phyloP scores from a whole-genome alignment of 1,140 invertebrate genomes.

The Drosophila pandora region DNA sequence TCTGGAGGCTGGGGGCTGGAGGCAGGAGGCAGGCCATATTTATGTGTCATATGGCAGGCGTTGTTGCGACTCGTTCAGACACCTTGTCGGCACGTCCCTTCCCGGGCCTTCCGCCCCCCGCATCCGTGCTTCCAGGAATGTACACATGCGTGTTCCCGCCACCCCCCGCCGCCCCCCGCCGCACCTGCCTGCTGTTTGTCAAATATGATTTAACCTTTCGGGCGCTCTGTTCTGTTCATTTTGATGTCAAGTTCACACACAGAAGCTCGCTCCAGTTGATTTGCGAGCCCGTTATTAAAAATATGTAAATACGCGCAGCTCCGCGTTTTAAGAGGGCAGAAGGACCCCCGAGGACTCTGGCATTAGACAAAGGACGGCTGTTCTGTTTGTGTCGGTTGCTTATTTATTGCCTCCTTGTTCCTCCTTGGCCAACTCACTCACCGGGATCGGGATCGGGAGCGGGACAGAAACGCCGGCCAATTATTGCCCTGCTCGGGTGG shows the following conservation, averaged over 20 bases:
- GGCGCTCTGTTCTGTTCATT: constrained; percentile 52
- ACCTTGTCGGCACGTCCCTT: constrained; percentile 41
- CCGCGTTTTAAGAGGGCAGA: too few species aligned
- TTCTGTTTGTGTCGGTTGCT: constrained; percentile 18
- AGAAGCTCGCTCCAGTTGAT: constrained; percentile 51
- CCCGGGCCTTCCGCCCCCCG: neutral
- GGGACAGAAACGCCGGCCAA: neutral
- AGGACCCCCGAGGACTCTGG: neutral
- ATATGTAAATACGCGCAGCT: constrained; percentile 47
- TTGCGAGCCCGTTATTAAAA: constrained; percentile 72
- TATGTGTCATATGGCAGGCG: constrained; percentile 56
- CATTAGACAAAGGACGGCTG: constrained; percentile 54
- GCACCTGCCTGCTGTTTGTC: constrained; percentile 53
- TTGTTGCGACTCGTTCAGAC: constrained; percentile 44
- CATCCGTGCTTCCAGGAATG: constrained; percentile 14
- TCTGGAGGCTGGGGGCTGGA: neutral
- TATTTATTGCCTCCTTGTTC: constrained; percentile 37
- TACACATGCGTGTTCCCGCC: constrained; percentile 49
- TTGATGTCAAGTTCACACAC: constrained; percentile 65
- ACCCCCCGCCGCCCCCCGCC: too few species aligned
- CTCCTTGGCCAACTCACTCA: neutral
- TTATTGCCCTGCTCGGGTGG: neutral
- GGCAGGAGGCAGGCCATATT: constrained; percentile 28
- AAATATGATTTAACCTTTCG: constrained; percentile 65
- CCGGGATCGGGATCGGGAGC: too few species aligned